Evolutionary conservation across 2,797 vertebrate genomes (phyloP).

Genomic region (Crenichthys baileyi): DNA sequence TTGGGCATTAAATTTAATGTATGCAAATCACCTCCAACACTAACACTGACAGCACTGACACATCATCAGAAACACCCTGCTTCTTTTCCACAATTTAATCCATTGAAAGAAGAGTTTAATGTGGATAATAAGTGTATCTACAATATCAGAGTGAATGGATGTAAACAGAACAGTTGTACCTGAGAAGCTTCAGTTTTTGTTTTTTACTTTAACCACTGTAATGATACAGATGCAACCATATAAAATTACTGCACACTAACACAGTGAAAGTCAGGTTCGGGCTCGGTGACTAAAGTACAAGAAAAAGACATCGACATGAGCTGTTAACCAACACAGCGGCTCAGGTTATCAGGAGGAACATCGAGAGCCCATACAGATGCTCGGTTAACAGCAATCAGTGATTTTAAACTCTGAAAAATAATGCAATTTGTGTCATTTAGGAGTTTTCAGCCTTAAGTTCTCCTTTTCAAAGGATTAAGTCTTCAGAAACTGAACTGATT

Average conservation of each 20-base stretch:
- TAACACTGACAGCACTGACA: slow-evolving; percentile 65
- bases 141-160: slow-evolving; percentile 67
- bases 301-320: slow-evolving; percentile 44
- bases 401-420: slow-evolving; percentile 55
- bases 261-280: slow-evolving; percentile 54
- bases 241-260: slow-evolving; percentile 38
- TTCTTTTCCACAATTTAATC: slow-evolving; percentile 28
- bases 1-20: slow-evolving; percentile 44
- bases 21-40: slow-evolving; percentile 57
- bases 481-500: slow-evolving; percentile 8
- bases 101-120: slow-evolving; percentile 56
- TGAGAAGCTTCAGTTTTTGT: slow-evolving; percentile 76
- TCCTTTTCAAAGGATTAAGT: slow-evolving; percentile 45
- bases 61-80: slow-evolving; percentile 30
- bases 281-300: slow-evolving; percentile 54
- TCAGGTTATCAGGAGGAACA: background rate
- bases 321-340: slow-evolving; percentile 30
- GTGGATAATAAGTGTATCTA: slow-evolving; percentile 74
- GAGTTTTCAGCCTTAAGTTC: slow-evolving; percentile 9
- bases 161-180: slow-evolving; percentile 82
- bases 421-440: background rate
- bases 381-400: slow-evolving; percentile 67
- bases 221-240: slow-evolving; percentile 45
- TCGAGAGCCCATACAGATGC: background rate
- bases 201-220: slow-evolving; percentile 45